These are phyloP conservation scores for Bos indicus DNA, from an alignment of 2,113 vertebrate genomes.

Conservation along the genomic window DNA sequence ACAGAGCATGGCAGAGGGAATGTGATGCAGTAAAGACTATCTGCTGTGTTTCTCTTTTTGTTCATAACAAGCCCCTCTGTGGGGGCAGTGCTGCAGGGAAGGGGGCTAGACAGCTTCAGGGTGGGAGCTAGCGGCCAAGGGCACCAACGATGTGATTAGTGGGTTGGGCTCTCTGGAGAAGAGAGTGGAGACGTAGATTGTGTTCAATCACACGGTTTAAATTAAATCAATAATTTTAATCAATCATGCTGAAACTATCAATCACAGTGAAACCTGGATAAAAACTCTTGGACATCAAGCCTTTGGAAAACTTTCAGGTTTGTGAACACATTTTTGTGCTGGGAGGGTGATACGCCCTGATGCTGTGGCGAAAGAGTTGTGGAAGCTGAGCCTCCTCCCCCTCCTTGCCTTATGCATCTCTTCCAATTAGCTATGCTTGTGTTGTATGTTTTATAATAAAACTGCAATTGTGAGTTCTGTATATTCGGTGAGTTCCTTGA, in stretches of 20 bases:
- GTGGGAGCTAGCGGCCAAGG: neutral
- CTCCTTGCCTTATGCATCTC: neutral
- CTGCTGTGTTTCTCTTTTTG: neutral
- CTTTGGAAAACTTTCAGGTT: neutral
- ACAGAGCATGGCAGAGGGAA: neutral
- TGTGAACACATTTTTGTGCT: neutral
- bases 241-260: neutral
- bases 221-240: neutral
- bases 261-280: neutral
- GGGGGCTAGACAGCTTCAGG: neutral
- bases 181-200: neutral
- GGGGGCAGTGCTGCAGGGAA: fast-evolving
- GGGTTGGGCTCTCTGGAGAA: neutral
- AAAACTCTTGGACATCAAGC: neutral
- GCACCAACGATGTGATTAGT: neutral
- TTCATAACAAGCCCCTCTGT: neutral
- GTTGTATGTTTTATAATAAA: neutral
- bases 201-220: neutral
- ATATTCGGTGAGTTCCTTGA: neutral
- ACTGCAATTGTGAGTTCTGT: neutral
- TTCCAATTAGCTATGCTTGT: neutral
- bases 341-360: neutral
- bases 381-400: neutral
- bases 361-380: fast-evolving
- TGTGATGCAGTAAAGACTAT: no score